Evolutionary conservation across 2,888 invertebrate genomes (phyloP), one percentile per base, ranked within the genome.

Genomic region (Ametastegia equiseti): DNA sequence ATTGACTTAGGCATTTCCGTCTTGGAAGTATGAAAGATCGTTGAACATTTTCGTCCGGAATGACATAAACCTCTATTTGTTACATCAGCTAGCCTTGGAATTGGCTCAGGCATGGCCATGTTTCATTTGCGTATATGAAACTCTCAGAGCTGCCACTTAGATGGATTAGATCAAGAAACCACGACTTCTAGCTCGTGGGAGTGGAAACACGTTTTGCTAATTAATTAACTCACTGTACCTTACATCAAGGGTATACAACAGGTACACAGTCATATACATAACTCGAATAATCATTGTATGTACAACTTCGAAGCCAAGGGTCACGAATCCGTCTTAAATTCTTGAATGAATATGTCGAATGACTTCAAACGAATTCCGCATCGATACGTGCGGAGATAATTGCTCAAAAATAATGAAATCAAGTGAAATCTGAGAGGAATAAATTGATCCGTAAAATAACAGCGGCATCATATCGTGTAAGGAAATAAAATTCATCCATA

Each of bases 161-260:
- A 75, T 75, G 75, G 50, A 75, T 75, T 75, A 75, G 54, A 75
- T 54, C 75, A 75, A 75, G 54, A 75, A 75, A 75, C 75, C 75
- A 75, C 75, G 45, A 4, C 50, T 54, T 19, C 50, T 36, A 54
- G 54, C 75, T 75, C 75, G 50, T 36, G 75, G 73, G 73, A 75
- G 73, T 75, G 50, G 54, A 75, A 75, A 75, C 75, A 75, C 75
- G 75, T 75, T 75, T 75, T 54, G 75, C 75, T 75, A 75, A 75
- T 75, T 75, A 75, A 75, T 75, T 75, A 75, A 75, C 75, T 54
- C 54, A 75, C 73, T 75, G 54, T 75, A 54, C 73, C 54, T 75
- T 75, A 54, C 73, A 75, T 75, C 50, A 45, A 13, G 33, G 50
- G n/a, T 75, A 19, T 67, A 19, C 39, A n/a, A n/a, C n/a, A 67